Evolutionary conservation across 1,140 invertebrate genomes (phyloP), one percentile per base, ranked within the genome.

Genomic region (Amyelois transitella): DNA sequence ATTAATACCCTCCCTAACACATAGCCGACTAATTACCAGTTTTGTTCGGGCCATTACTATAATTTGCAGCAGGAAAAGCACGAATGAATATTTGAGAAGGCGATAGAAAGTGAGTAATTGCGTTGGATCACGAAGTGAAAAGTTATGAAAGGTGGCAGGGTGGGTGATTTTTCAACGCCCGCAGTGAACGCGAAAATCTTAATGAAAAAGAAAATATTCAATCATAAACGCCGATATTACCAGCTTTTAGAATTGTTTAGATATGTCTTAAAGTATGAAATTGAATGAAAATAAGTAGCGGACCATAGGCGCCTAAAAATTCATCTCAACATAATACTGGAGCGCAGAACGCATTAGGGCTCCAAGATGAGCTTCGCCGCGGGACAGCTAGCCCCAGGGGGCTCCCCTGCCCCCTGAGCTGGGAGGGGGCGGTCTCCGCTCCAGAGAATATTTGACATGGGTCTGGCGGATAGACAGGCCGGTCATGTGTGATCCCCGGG

Each of bases 361-460:
- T 76, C 70, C 72, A 80, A 88, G 85, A 88, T 86, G 84, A 86
- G 85, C 77, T 81, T 84, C 82, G 76, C 85, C 78, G 79, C 85
- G 82, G 85, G 84, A 88, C 81, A 75, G 74, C 77, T 62, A 66
- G 75, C 80, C 81, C 80, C 68, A 81, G 81, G 83, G 77, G 71
- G 72, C 73, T 75, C 75, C 78, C 68, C 65, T 63, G 67, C 68
- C 71, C 71, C 62, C 66, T 53, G 60, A 69, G 64, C 69, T 61
- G 73, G 72, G 69, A 51, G 57, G 75, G 78, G 81, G 81, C 73
- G 78, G 79, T 76, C 77, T 84, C 75, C 82, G 85, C 85, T 88
- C 76, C 80, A 86, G 78, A 85, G 85, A 79, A 85, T 88, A 88
- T 88, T 88, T 88, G 82, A 88, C 85, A 88, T 77, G 85, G 85